Conservation (phyloP, 2,888 invertebrate species). For the Rhyacophila evoluta region DNA sequence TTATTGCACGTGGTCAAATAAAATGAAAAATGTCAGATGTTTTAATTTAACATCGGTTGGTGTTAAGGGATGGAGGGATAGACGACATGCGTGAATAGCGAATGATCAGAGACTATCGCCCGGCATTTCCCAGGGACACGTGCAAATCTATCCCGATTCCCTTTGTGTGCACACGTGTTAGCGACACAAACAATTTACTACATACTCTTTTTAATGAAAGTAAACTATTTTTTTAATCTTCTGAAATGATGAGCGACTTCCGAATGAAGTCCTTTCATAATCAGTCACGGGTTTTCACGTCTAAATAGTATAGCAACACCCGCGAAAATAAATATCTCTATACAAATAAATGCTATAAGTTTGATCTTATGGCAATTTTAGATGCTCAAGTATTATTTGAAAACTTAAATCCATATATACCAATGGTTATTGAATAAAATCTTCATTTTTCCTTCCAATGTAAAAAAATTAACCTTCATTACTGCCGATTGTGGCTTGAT, state of each 20-base stretch:
- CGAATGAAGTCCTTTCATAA: too few species aligned
- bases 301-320: too few species aligned
- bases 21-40: slow-evolving; percentile 37
- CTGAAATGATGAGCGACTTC: neutral
- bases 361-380: too few species aligned
- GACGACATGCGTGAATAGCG: slow-evolving; percentile 42
- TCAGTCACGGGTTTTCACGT: too few species aligned
- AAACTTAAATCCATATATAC: too few species aligned
- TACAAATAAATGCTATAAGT: too few species aligned
- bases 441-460: too few species aligned
- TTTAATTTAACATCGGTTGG: neutral
- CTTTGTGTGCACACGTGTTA: slow-evolving; percentile 50
- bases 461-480: too few species aligned
- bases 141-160: slow-evolving; percentile 51
- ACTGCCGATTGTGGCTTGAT: too few species aligned
- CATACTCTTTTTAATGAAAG: neutral
- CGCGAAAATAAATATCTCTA: too few species aligned
- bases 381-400: too few species aligned
- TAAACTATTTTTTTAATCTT: neutral
- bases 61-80: neutral
- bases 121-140: slow-evolving; percentile 45
- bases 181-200: slow-evolving; percentile 24
- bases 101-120: slow-evolving; percentile 15
- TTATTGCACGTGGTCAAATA: slow-evolving; percentile 39
- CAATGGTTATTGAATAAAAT: too few species aligned